Evolutionary conservation across 2,888 invertebrate species (phyloP).

Genomic region (Creontiades dilutus): DNA sequence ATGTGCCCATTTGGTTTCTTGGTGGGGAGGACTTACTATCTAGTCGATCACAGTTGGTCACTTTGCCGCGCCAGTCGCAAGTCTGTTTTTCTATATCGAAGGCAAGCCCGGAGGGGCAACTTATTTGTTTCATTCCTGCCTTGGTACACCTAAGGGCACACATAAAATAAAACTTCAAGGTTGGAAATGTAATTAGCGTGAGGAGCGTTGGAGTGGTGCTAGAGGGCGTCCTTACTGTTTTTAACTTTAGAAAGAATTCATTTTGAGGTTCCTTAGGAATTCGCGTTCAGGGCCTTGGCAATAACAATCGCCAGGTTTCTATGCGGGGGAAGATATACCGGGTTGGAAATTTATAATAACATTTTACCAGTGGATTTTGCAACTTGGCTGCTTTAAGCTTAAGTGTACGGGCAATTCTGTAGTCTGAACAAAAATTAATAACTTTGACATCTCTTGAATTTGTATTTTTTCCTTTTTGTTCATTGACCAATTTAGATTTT

Average conservation of each 20-base stretch:
- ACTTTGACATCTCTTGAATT: no score
- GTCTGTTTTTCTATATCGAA: constrained; percentile 99
- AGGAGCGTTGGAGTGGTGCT: constrained; percentile 50
- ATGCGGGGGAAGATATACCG: no score
- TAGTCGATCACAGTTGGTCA: constrained; percentile 96
- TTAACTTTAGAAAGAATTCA: not conserved
- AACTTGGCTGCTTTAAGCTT: no score
- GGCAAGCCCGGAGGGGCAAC: constrained; percentile 97
- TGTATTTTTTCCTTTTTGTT: no score
- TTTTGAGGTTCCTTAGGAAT: no score
- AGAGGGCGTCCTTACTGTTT: constrained; percentile 42
- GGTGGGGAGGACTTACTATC: constrained; percentile 88
- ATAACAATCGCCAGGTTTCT: no score
- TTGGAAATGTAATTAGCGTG: not conserved
- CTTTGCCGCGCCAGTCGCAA: constrained; percentile 99
- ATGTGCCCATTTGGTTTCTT: constrained; percentile 44
- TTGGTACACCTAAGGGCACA: constrained; percentile 89
- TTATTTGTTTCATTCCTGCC: constrained; percentile 97
- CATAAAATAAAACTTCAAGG: constrained; percentile 63
- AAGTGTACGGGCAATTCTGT: no score
- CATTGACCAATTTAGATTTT: no score
- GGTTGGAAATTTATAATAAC: no score
- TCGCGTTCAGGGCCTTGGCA: no score
- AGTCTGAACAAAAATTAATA: no score
- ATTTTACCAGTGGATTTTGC: no score